phyloP scores from a whole-genome alignment of 2,113 vertebrate genomes.

The Sorex fumeus region DNA sequence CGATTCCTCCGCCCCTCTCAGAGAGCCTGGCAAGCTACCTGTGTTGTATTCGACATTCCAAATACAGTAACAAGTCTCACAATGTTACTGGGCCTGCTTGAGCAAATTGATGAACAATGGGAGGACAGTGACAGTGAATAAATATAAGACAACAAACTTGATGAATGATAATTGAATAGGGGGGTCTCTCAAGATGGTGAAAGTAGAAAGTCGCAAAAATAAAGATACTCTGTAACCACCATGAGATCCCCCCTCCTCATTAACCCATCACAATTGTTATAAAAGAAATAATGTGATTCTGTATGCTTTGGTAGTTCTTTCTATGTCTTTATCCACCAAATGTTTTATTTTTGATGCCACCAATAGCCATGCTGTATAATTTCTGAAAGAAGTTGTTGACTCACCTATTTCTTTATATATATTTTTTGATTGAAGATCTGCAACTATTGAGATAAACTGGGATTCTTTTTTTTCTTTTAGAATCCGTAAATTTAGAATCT shows the following conservation, averaged over 20 bases:
- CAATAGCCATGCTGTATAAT: neutral
- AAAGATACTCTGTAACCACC: neutral
- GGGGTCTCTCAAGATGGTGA: neutral
- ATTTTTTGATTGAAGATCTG: neutral
- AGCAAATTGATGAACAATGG: too few relatives aligned
- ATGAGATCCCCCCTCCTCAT: neutral
- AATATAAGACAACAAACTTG: neutral
- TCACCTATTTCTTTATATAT: neutral
- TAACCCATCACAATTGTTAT: neutral
- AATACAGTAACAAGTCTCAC: too few relatives aligned
- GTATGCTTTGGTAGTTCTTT: neutral
- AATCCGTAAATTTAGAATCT: neutral
- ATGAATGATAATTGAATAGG: neutral
- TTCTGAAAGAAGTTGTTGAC: neutral
- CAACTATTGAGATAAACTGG: constrained; percentile 36
- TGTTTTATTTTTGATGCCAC: neutral
- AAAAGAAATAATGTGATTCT: neutral
- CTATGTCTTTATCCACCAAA: neutral
- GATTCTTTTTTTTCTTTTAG: neutral
- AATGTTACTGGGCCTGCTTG: too few relatives aligned
- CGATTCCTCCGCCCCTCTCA: too few relatives aligned
- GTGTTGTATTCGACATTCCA: too few relatives aligned
- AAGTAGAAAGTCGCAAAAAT: neutral
- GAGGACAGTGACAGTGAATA: too few relatives aligned
- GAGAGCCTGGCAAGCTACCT: too few relatives aligned